Evolutionary conservation across 2,888 invertebrate genomes (phyloP).

Genomic region (Acrobasis repandana): DNA sequence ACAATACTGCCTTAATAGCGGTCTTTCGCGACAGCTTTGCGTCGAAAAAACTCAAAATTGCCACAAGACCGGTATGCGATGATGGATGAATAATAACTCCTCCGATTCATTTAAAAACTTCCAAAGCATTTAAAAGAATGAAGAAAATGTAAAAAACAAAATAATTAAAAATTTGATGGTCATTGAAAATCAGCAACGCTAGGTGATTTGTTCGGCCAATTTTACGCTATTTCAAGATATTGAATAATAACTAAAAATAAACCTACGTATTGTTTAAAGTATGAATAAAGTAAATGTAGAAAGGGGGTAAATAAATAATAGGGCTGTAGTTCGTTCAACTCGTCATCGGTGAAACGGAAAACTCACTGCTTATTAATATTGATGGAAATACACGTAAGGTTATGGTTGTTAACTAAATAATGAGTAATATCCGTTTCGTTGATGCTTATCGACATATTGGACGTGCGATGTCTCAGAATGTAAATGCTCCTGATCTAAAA

Average conservation of each 20-base stretch:
- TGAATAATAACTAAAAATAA: constrained; percentile 38
- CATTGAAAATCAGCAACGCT: constrained; percentile 41
- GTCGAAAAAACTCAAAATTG: constrained; percentile 22
- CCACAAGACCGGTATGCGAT: constrained; percentile 15
- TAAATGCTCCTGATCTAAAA: neutral
- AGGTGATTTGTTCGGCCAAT: constrained; percentile 55
- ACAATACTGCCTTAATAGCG: constrained; percentile 44
- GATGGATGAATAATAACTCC: constrained; percentile 17
- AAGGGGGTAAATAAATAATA: constrained; percentile 42
- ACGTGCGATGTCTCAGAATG: neutral
- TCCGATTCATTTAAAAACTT: constrained; percentile 24
- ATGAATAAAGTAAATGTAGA: constrained; percentile 40
- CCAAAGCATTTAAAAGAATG: constrained; percentile 13
- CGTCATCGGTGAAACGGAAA: constrained; percentile 35
- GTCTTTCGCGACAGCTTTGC: neutral
- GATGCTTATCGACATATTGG: constrained; percentile 10
- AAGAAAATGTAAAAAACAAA: constrained; percentile 11
- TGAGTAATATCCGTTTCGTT: constrained; percentile 17
- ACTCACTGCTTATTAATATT: constrained; percentile 24
- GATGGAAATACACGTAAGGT: constrained; percentile 14
- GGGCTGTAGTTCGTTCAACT: constrained; percentile 54
- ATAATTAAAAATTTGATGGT: constrained; percentile 17
- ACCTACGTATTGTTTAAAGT: constrained; percentile 30
- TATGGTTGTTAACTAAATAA: constrained; percentile 17
- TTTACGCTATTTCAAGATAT: constrained; percentile 53